Percentiles rank a stretch among this genome's conserved stretches.
phyloP scores from a whole-genome alignment of 2,888 invertebrate genomes.

The Hirudinaria manillensis region DNA sequence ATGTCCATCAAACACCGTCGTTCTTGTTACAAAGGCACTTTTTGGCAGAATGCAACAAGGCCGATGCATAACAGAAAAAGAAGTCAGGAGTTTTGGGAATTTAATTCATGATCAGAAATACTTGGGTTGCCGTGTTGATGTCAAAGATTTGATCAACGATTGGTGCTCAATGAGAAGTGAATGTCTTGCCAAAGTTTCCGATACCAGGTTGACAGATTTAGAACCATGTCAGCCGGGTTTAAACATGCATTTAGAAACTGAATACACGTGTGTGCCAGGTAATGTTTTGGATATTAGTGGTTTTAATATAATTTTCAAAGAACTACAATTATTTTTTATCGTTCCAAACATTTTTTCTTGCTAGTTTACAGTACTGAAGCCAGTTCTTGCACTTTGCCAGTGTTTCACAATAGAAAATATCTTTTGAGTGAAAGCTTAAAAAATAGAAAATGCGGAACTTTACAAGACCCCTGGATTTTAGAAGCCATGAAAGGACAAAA shows the following conservation, averaged over 20 bases:
- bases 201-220: neutral
- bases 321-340: neutral
- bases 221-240: slow-evolving; percentile 26
- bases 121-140: slow-evolving; percentile 28
- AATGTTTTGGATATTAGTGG: neutral
- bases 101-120: slow-evolving; percentile 16
- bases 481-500: slow-evolving; percentile 22
- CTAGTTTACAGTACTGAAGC: neutral
- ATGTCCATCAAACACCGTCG: neutral
- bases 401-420: neutral
- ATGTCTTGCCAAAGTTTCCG: slow-evolving; percentile 13
- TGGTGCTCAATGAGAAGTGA: slow-evolving; percentile 8
- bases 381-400: neutral
- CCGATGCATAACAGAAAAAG: slow-evolving; percentile 7
- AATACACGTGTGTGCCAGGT: slow-evolving; percentile 24
- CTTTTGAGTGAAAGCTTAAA: neutral
- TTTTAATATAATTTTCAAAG: neutral
- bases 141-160: neutral
- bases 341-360: neutral
- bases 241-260: slow-evolving; percentile 20
- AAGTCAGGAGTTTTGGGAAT: neutral
- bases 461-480: neutral
- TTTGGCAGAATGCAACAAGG: slow-evolving; percentile 16
- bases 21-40: slow-evolving; percentile 17
- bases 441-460: neutral